Base-by-base conservation (phyloP, 2,888 invertebrate genomes). In the Yponomeuta cagnagella region DNA sequence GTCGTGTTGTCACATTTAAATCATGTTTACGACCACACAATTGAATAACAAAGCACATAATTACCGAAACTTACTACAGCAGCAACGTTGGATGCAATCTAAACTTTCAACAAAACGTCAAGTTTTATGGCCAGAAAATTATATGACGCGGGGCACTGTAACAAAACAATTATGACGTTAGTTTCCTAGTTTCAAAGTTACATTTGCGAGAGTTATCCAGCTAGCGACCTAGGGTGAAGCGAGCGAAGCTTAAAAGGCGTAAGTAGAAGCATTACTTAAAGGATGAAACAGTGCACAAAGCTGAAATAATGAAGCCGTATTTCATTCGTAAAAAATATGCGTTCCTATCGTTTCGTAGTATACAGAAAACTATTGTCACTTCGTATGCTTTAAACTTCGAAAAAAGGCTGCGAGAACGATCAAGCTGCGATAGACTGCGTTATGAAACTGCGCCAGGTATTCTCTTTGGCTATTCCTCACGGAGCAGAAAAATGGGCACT, bases 71-170 rank as follows among this genome's bases (percentile, higher is more conserved):
- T 58, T 12, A 58, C 15, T 58, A 5, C 52, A 15, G 15, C 12
- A 2, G 52, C 52, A 58, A 58, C 12, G 52, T 58, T 58, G 52
- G 52, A 12, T 58, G 52, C 52, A 58, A 58, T 58, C 52, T 58
- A 58, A 58, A 58, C 52, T 58, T 58, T 58, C 15, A 58, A 58
- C 52, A 58, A 58, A 58, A 58, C 52, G 15, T 5, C 52, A 58
- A 58, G 52, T 58, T 58, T 58, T 58, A 58, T 58, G 52, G 52
- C 52, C 15, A 58, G 52, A 58, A 58, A 58, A 58, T 58, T 58
- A 58, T 58, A 58, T 15, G 52, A 58, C 52, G 52, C 52, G 15
- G 15, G 1, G 15, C 52, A 58, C 52, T 58, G 52, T 58, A 15
- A 58, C 52, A 58, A 58, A 12, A 58, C 52, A 58, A 58, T 58